Base-by-base conservation (phyloP, 2,113 vertebrate genomes). In the Petroica traversi region DNA sequence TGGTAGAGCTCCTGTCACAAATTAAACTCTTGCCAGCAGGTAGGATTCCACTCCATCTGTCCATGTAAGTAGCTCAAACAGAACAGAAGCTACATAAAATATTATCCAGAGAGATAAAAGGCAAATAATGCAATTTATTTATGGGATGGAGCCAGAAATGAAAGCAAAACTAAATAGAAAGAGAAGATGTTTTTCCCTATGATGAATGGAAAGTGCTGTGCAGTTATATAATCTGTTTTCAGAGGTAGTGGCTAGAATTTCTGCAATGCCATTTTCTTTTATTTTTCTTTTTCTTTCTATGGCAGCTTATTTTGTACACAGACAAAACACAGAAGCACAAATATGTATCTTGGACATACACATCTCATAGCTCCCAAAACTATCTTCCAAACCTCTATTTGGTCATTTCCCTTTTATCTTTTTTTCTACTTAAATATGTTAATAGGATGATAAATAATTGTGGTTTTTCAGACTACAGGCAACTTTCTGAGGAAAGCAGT, bases 41-140 rank as follows among this genome's bases (percentile, higher is more conserved):
- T 96, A 92, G 89, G 34, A 91, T 72, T 87, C 84, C n/a, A 95
- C 88, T 63, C 95, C 89, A 95, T 97, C 89, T 98, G 94, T 95
- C 77, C 6, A 5, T 52, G 12, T 95, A 55, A 93, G 31, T 87
- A 85, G 58, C 73, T 83, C 75, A 84, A 95, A 82, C 62, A 34
- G 41, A 92, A 80, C 64, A 92, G 92, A 87, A 95, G 66, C 89
- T 88, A 66, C 66, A 95, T 76, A 91, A 90, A 89, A 66, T 96
- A 77, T 67, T 86, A 92, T 77, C 63, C 57, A 63, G 40, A 79
- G 81, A 84, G 46, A 66, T 85, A 85, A 86, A 97, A 85, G 64
- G 67, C 67, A 94, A 90, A 95, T 89, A 82, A 63, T 88, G 73
- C 77, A 92, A 94, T 96, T 96, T 97, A 87, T 89, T 91, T 92